phyloP scores from a whole-genome alignment of 2,113 vertebrate species.

The Dermatemys mawii region DNA sequence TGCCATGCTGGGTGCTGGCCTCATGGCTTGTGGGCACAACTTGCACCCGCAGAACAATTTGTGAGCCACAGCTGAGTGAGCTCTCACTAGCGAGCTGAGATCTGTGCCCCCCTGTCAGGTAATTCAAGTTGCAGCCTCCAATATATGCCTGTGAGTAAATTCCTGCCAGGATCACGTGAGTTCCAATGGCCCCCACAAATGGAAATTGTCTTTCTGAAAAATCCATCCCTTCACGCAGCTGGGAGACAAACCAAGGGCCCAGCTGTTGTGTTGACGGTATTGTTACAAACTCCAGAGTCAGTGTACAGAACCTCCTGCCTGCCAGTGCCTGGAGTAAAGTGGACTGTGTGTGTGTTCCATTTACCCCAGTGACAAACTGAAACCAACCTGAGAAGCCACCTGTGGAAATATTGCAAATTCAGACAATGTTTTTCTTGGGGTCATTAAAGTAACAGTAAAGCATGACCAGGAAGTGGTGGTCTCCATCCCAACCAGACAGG shows the following conservation, averaged over 20 bases:
- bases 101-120: background rate
- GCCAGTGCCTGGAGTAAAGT: background rate
- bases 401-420: background rate
- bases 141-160: background rate
- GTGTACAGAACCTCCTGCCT: too few species aligned
- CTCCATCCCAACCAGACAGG: background rate
- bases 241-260: too few species aligned
- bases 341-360: background rate
- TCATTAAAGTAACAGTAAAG: background rate
- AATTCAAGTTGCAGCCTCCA: background rate
- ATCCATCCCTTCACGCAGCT: too few species aligned
- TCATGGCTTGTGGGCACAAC: too few species aligned
- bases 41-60: background rate
- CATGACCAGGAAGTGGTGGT: rapidly evolving
- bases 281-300: background rate
- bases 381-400: background rate
- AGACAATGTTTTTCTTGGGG: background rate
- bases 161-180: background rate
- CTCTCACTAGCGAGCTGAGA: rapidly evolving
- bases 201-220: too few species aligned
- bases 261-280: background rate
- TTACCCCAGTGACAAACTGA: background rate
- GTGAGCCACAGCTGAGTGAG: background rate
- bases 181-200: too few species aligned
- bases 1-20: too few species aligned